Conservation (phyloP, 2,113 vertebrate genomes). For the Isichthys henryi region DNA sequence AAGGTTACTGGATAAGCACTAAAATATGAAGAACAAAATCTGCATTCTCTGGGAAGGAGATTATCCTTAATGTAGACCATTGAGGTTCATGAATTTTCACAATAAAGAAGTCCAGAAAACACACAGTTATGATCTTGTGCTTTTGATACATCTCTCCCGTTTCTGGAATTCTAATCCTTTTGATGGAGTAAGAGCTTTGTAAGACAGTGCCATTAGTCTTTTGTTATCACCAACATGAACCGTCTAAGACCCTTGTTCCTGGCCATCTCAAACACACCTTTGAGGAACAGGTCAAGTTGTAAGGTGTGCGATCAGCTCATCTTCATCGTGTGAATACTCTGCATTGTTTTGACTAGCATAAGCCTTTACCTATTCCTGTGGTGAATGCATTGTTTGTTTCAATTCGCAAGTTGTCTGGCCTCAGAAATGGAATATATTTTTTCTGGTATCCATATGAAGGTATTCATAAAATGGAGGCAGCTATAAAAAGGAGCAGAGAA, state of each 20-base stretch:
- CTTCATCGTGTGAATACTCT: not conserved
- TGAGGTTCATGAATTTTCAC: not conserved
- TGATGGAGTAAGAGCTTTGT: not conserved
- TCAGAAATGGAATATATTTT: not conserved
- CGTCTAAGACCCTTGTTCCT: not conserved
- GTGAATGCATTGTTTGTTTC: not conserved
- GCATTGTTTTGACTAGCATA: not conserved
- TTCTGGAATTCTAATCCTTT: not conserved
- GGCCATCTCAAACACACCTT: not conserved
- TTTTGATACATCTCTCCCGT: not conserved
- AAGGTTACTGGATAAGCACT: conserved; percentile 35
- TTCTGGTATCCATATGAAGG: not conserved
- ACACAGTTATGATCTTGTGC: not conserved
- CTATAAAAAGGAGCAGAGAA: not conserved
- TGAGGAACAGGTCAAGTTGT: not conserved
- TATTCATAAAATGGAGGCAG: not conserved
- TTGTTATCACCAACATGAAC: not conserved
- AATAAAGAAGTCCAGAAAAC: not conserved
- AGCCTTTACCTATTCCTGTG: not conserved
- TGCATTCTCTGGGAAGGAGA: not conserved
- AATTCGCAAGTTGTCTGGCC: not conserved
- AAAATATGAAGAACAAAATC: conserved; percentile 42
- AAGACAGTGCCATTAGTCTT: not conserved
- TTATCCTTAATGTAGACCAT: not conserved
- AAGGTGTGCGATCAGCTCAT: not conserved